These are phyloP conservation scores for Tenualosa ilisha DNA, from an alignment of 2,797 vertebrate species.

Conservation along the genomic window DNA sequence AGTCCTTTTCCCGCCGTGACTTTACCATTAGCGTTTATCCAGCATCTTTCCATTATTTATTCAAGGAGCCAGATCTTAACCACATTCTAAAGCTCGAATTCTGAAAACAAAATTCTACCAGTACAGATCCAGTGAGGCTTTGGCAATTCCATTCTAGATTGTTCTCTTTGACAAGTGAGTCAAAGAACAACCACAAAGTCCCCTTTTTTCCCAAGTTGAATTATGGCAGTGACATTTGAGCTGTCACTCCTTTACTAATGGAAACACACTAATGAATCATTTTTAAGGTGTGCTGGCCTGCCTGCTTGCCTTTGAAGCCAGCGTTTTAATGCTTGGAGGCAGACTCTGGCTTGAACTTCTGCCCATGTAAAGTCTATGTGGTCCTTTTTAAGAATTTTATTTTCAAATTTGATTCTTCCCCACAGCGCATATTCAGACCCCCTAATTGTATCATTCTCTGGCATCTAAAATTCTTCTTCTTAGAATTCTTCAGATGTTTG, in stretches of 20 bases:
- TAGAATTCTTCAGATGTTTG: slow-evolving; percentile 60
- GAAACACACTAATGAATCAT: slow-evolving; percentile 32
- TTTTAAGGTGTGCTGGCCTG: slow-evolving; percentile 21
- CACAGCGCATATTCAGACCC: slow-evolving; percentile 39
- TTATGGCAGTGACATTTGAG: slow-evolving; percentile 30
- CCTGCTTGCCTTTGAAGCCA: slow-evolving; percentile 13
- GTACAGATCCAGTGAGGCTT: neutral
- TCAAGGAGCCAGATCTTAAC: neutral
- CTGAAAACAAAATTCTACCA: neutral
- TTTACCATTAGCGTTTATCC: slow-evolving; percentile 3
- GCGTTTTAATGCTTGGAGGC: slow-evolving; percentile 21
- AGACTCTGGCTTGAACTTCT: slow-evolving; percentile 37
- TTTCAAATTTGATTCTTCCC: slow-evolving; percentile 24
- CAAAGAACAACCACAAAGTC: neutral
- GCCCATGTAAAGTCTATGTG: slow-evolving; percentile 46
- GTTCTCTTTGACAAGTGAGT: slow-evolving; percentile 18
- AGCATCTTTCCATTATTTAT: neutral
- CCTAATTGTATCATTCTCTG: slow-evolving; percentile 56
- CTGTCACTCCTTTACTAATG: slow-evolving; percentile 25
- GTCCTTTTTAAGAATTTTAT: slow-evolving; percentile 33
- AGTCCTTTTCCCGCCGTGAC: neutral
- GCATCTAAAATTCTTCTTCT: slow-evolving; percentile 51
- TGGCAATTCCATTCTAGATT: neutral
- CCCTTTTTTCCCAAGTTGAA: neutral
- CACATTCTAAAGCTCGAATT: neutral